These are phyloP conservation scores for Mimumesa dahlbomi DNA, from an alignment of 2,888 invertebrate species.

Conservation along the genomic window DNA sequence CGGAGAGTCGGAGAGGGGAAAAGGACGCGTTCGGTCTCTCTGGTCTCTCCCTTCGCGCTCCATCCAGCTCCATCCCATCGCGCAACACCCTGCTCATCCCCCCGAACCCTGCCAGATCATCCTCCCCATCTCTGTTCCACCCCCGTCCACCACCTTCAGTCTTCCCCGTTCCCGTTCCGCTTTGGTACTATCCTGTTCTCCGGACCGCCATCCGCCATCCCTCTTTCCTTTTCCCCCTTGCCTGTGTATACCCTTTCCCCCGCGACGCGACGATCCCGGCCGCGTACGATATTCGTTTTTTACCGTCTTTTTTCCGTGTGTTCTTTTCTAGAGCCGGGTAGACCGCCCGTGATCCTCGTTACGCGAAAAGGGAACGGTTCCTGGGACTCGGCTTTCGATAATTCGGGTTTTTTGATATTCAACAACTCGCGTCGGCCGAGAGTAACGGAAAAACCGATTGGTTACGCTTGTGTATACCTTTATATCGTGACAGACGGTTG, in stretches of 20 bases:
- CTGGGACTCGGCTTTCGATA: neutral
- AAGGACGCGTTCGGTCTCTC: constrained; percentile 53
- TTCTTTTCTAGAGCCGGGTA: constrained; percentile 36
- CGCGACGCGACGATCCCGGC: constrained; percentile 51
- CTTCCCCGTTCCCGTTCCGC: constrained; percentile 44
- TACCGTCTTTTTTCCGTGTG: constrained; percentile 50
- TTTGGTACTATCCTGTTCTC: no score
- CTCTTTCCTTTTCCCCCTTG: constrained; percentile 36
- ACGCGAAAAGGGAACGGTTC: constrained; percentile 2
- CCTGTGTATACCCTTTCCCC: constrained; percentile 45
- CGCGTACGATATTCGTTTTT: constrained; percentile 54
- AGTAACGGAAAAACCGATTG: constrained; percentile 20
- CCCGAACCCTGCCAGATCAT: constrained; percentile 24
- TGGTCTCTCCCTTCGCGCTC: constrained; percentile 40
- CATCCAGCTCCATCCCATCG: constrained; percentile 33
- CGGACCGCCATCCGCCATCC: constrained; percentile 34
- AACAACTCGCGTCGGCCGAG: neutral
- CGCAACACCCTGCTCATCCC: constrained; percentile 42
- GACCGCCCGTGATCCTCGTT: constrained; percentile 25
- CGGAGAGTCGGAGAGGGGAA: no score
- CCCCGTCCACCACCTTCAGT: constrained; percentile 47
- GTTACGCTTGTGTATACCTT: constrained; percentile 35
- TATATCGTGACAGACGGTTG: constrained; percentile 50
- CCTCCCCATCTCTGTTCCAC: constrained; percentile 30
- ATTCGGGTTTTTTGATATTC: constrained; percentile 1